Evolutionary conservation across 2,797 vertebrate genomes (phyloP).

Genomic region (Cossypha caffra): DNA sequence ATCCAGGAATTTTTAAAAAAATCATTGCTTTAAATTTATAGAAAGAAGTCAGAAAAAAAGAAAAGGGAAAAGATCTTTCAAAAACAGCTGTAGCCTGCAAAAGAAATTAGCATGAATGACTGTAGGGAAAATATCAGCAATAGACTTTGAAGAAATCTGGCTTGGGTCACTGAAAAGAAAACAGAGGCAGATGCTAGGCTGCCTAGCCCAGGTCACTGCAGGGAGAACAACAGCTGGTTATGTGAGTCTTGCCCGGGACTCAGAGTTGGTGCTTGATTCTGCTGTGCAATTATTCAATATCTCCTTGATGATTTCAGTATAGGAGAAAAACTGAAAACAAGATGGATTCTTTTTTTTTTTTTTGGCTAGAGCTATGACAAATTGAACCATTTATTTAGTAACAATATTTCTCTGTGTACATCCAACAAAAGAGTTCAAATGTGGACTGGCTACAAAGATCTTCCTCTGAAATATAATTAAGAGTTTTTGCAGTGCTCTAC

Average conservation of each 20-base stretch:
- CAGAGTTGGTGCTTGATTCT: background rate
- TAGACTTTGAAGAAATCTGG: conserved; percentile 27
- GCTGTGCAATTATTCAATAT: background rate
- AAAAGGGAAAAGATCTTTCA: background rate
- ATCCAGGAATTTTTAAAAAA: background rate
- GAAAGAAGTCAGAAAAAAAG: background rate
- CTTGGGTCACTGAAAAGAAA: conserved; percentile 36
- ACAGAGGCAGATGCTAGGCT: conserved; percentile 29
- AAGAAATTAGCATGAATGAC: conserved; percentile 15
- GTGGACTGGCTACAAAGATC: background rate
- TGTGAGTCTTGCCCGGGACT: background rate
- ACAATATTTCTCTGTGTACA: background rate
- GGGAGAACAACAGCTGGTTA: conserved; percentile 44
- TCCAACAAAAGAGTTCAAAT: background rate
- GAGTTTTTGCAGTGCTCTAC: conserved; percentile 11
- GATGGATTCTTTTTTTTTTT: background rate
- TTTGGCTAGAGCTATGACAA: background rate
- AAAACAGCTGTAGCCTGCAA: background rate
- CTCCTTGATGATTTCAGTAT: background rate
- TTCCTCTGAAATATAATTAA: background rate
- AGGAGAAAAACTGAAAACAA: background rate
- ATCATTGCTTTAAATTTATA: background rate
- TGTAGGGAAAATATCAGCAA: conserved; percentile 20
- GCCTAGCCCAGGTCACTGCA: conserved; percentile 35
- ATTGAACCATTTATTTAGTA: background rate